Evolutionary conservation across 2,113 vertebrate species (phyloP), one percentile per base, ranked within the genome.

Genomic region (Heteronetta atricapilla): DNA sequence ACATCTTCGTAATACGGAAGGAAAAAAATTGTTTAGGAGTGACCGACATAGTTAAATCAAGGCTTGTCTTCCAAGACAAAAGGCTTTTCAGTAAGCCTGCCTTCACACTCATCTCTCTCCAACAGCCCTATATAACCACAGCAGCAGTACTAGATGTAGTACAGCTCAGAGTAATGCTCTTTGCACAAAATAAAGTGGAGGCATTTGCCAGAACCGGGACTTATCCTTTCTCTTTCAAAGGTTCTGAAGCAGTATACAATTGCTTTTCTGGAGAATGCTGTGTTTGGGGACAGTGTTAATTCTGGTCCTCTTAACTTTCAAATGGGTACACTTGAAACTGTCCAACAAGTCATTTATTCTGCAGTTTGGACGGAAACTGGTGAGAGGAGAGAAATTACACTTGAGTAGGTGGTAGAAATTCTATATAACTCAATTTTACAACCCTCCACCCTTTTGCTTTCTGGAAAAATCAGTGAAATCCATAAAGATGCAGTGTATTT

Each of bases 141-240:
- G 6, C n/a, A 18, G 38, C 40, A 36, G 9, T 28, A 23, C 16
- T n/a, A 26, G 22, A 31, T 16, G 38, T 6, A 40, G 44, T 6
- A 70, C 1, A 66, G 1, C 36, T 14, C 21, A 29, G 3, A 76
- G 10, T 34, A 29, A 73, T 1, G 0, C 5, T 29, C 36, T 36
- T 20, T 48, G 31, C 18, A 38, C 42, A 58, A 10, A 85, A 44
- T 16, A 40, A 50, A 75, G 21, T 3, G 18, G 33, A 70, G 11
- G 53, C 42, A 50, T 56, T 38, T 64, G 25, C 29, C 53, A n/a
- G 40, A 42, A 85, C 4, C 15, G 36, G 20, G 59, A 64, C 36
- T 73, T 36, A 55, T 0, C 12, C 23, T n/a, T 83, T 73, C 34
- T 60, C 28, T 33, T 92, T 90, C 38, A 44, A 58, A 28, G 34